phyloP scores from a whole-genome alignment of 1,140 invertebrate species.

The Drosophila mojavensis region DNA sequence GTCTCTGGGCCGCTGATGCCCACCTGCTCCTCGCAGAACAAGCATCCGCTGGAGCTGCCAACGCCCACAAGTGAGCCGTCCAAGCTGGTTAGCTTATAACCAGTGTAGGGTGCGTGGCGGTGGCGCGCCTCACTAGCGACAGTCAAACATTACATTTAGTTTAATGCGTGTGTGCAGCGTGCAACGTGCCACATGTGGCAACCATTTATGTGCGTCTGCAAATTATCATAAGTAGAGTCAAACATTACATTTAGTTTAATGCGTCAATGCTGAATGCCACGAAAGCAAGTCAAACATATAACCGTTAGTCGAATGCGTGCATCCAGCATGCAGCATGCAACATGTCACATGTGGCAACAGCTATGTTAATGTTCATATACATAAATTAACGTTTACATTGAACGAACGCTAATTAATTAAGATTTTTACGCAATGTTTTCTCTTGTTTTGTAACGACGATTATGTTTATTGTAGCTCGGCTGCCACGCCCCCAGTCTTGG shows the following conservation, averaged over 20 bases:
- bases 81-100: conserved; percentile 91
- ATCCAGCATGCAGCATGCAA: neutral
- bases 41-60: conserved; percentile 87
- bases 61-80: conserved; percentile 89
- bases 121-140: conserved; percentile 45
- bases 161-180: conserved; percentile 50
- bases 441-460: conserved; percentile 55
- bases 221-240: conserved; percentile 54
- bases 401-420: conserved; percentile 22
- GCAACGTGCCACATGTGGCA: conserved; percentile 7
- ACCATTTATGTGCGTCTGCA: conserved; percentile 6
- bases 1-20: conserved; percentile 89
- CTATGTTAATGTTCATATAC: neutral
- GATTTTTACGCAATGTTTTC: conserved; percentile 34
- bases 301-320: neutral
- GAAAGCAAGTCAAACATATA: conserved; percentile 13
- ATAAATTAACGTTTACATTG: neutral
- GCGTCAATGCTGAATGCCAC: conserved; percentile 34
- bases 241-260: conserved; percentile 69
- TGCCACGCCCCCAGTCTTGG: conserved; percentile 16
- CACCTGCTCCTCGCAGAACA: conserved; percentile 89
- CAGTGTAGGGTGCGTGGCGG: conserved; percentile 64
- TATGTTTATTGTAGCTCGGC: conserved; percentile 32
- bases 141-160: conserved; percentile 73
- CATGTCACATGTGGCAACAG: conserved; percentile 15